phyloP scores from a whole-genome alignment of 2,888 invertebrate species.

The Eumerus sabulonum region DNA sequence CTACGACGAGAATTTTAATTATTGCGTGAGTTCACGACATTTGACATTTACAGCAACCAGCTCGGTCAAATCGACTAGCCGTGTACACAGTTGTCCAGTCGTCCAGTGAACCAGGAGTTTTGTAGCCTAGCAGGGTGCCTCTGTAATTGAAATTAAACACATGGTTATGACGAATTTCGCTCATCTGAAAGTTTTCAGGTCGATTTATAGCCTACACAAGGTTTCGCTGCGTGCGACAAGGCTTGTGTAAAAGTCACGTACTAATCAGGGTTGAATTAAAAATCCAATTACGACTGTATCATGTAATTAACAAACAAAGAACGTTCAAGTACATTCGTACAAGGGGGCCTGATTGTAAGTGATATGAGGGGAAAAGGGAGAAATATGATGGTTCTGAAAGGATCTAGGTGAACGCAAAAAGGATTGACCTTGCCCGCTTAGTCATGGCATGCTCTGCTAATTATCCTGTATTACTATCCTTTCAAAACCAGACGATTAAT shows the following conservation, averaged over 20 bases:
- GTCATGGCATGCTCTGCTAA: too few relatives aligned
- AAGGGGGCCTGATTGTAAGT: slow-evolving; percentile 12
- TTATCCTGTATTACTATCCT: too few relatives aligned
- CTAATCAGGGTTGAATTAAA: slow-evolving; percentile 53
- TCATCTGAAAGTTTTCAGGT: slow-evolving; percentile 38
- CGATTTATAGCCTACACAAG: neutral
- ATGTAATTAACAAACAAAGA: slow-evolving; percentile 48
- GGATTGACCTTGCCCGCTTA: too few relatives aligned
- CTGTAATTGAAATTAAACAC: slow-evolving; percentile 62
- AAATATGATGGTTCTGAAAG: neutral
- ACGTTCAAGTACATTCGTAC: slow-evolving; percentile 10
- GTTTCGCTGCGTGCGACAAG: neutral
- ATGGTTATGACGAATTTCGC: slow-evolving; percentile 51
- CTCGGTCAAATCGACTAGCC: neutral
- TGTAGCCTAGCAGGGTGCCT: neutral
- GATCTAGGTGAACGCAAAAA: too few relatives aligned
- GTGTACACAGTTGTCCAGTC: too few relatives aligned
- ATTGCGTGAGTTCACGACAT: slow-evolving; percentile 53
- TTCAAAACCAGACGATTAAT: too few relatives aligned
- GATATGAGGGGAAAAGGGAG: slow-evolving; percentile 7
- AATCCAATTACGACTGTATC: slow-evolving; percentile 45
- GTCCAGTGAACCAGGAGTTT: too few relatives aligned
- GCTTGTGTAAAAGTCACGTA: slow-evolving; percentile 20
- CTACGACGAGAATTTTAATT: slow-evolving; percentile 9
- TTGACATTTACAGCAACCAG: slow-evolving; percentile 2